Base-by-base conservation (phyloP, 2,113 vertebrate species). In the Lepus timidus region DNA sequence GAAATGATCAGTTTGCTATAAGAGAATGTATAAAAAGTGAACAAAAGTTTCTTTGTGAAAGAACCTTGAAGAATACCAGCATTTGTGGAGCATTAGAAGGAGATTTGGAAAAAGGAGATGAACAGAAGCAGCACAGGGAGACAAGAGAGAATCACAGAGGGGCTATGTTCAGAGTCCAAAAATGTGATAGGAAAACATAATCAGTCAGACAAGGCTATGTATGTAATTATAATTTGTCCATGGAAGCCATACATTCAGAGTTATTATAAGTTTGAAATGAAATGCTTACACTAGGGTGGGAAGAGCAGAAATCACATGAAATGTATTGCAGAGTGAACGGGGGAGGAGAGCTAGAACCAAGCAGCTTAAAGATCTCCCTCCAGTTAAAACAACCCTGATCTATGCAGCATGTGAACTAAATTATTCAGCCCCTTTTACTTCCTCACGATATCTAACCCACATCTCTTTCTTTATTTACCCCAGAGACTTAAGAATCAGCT, bases 31-130 rank as follows among this genome's bases (percentile, higher is more conserved):
- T 19, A 55, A 62, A 33, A 6, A n/a, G 14, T 55, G 12, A 55
- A 44, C 25, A 62, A 64, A 90, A 90, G 33, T 58, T 81, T 58
- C 10, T 68, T 61, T 82, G 14, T 65, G 58, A 90, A 87, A 95
- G 64, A 83, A 36, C 3, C 5, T 8, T 11, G 12, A 73, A 83
- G 44, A 82, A 76, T 25, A 39, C 9, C 16, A 29, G 6, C 0
- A 20, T 82, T 73, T 23, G 33, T 67, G 5, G 10, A 7, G 65
- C 4, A 58, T 20, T 67, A 29, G 51, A 79, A 87, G 49, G 25
- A 62, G 25, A 58, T 17, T 44, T 31, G 13, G 52, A 83, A 83
- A 52, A 83, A 25, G 11, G 67, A 19, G 29, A 6, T 65, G 6
- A 67, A 61, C 10, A 83, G 62, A 76, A 8, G 7, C 1, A 61